phyloP scores from a whole-genome alignment of 2,797 vertebrate species.

The Sebastes diaconus region DNA sequence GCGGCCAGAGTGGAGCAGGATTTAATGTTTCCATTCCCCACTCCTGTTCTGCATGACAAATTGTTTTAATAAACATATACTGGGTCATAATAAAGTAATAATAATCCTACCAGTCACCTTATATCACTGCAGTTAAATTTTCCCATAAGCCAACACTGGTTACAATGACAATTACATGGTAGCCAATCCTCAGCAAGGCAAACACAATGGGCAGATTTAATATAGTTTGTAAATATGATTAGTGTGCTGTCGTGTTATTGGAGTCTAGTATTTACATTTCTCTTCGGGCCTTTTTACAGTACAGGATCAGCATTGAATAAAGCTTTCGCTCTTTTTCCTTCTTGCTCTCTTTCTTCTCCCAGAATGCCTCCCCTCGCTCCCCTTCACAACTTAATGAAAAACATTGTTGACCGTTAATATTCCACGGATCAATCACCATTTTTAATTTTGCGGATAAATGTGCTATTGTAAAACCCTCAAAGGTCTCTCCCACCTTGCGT shows the following conservation, averaged over 20 bases:
- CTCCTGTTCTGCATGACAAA: constrained; percentile 99
- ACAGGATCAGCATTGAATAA: constrained; percentile 94
- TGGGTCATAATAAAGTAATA: constrained; percentile 99
- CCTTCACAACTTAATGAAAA: constrained; percentile 94
- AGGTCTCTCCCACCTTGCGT: constrained; percentile 77
- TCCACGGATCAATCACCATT: constrained; percentile 92
- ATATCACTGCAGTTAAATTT: constrained; percentile 99
- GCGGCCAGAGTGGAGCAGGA: constrained; percentile 92
- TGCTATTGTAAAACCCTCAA: constrained; percentile 83
- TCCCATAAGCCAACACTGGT: constrained; percentile 94
- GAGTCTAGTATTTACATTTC: constrained; percentile 99
- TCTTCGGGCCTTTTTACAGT: constrained; percentile 94
- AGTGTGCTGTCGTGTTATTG: constrained; percentile 99
- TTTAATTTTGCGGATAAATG: constrained; percentile 91
- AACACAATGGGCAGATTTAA: constrained; percentile 99
- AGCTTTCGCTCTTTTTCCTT: constrained; percentile 82
- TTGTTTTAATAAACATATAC: constrained; percentile 99
- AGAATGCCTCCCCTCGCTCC: constrained; percentile 78
- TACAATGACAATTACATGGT: constrained; percentile 98
- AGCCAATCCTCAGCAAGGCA: constrained; percentile 93
- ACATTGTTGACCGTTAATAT: constrained; percentile 92
- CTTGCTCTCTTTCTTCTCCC: constrained; percentile 82
- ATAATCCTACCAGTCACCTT: constrained; percentile 99
- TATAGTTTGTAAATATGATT: constrained; percentile 99
- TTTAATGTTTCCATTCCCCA: constrained; percentile 98